Percentiles rank a stretch among this genome's conserved stretches.
These are phyloP conservation scores for Habroteleia sp. DNA, from an alignment of 2,888 invertebrate species.

Conservation along the genomic window DNA sequence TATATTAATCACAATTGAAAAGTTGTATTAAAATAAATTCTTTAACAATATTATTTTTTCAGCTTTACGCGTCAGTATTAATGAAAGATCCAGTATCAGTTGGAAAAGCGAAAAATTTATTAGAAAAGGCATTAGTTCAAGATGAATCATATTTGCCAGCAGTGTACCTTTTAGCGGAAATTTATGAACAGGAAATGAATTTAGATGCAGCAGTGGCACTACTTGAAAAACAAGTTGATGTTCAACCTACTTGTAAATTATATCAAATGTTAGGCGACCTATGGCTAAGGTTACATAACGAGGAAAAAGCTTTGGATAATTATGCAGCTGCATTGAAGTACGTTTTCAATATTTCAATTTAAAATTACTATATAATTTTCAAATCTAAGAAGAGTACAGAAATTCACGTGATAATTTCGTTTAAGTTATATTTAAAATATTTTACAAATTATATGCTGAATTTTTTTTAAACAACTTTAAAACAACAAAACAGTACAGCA, in stretches of 20 bases:
- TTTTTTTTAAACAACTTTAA: too few relatives aligned
- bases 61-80: conserved; percentile 89
- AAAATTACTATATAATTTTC: background rate
- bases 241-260: conserved; percentile 84
- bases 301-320: conserved; percentile 87
- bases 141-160: conserved; percentile 89
- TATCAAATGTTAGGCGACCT: conserved; percentile 87
- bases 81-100: conserved; percentile 85
- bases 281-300: conserved; percentile 84
- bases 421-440: too few relatives aligned
- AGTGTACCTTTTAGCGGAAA: conserved; percentile 87
- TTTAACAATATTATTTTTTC: conserved; percentile 69
- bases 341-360: conserved; percentile 57
- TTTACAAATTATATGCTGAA: conserved; percentile 1
- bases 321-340: conserved; percentile 86
- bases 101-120: conserved; percentile 85
- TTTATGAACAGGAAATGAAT: conserved; percentile 86
- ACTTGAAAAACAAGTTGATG: conserved; percentile 85
- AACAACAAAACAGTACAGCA: too few relatives aligned
- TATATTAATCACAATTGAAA: conserved; percentile 3
- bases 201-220: conserved; percentile 86
- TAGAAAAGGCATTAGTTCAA: conserved; percentile 87
- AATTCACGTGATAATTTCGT: too few relatives aligned
- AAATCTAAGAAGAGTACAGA: too few relatives aligned
- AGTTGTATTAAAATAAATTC: too few relatives aligned